Percentiles rank a stretch among this genome's conserved stretches.
Evolutionary conservation across 2,888 invertebrate genomes (phyloP).

Genomic region (Smittia sp.): DNA sequence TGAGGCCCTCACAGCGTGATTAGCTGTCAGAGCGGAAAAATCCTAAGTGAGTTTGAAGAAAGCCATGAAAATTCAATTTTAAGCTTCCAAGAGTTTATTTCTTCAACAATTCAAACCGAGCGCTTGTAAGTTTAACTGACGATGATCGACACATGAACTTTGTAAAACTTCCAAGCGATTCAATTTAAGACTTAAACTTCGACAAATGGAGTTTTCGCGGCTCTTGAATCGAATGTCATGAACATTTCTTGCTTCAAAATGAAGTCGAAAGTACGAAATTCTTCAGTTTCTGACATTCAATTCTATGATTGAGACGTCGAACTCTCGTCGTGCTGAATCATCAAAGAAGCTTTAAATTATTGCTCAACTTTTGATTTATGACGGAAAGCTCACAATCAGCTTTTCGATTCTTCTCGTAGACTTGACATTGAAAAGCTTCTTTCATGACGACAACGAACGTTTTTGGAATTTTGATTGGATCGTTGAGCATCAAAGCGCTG

Average conservation of each 20-base stretch:
- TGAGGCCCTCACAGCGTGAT: too few relatives aligned
- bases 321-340: too few relatives aligned
- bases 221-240: too few relatives aligned
- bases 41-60: constrained; percentile 1
- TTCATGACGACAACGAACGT: background rate
- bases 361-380: background rate
- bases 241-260: too few relatives aligned
- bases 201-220: too few relatives aligned
- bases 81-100: constrained; percentile 19
- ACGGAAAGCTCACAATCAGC: background rate
- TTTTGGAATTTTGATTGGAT: background rate
- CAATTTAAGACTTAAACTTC: background rate
- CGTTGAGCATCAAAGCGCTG: background rate
- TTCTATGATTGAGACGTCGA: too few relatives aligned
- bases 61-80: background rate
- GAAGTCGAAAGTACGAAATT: too few relatives aligned
- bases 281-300: too few relatives aligned
- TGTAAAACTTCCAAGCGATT: background rate
- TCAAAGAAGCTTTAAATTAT: background rate
- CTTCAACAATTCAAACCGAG: background rate
- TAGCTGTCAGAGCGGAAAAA: background rate
- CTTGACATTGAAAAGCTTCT: constrained; percentile 11
- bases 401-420: background rate
- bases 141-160: background rate
- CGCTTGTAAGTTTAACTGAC: background rate